Evolutionary conservation across 2,797 vertebrate genomes (phyloP).

Genomic region (Gymnothorax javanicus): DNA sequence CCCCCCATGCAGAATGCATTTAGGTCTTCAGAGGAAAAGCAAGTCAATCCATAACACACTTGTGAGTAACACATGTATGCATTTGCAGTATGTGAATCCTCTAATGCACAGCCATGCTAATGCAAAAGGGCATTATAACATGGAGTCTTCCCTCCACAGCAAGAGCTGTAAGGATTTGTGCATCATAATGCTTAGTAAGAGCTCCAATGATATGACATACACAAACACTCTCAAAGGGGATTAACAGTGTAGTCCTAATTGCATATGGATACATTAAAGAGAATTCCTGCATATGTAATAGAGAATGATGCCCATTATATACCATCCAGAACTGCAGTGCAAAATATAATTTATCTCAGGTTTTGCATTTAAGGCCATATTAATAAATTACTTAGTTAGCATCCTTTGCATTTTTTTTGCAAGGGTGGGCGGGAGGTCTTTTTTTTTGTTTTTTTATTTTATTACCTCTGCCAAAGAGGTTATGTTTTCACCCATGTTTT

Average conservation of each 20-base stretch:
- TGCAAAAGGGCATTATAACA: slow-evolving; percentile 55
- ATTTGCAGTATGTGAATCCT: neutral
- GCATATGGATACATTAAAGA: neutral
- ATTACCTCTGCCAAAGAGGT: too few species aligned
- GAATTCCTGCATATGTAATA: neutral
- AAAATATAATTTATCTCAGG: neutral
- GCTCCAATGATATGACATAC: neutral
- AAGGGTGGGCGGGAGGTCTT: too few species aligned
- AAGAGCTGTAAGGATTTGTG: slow-evolving; percentile 8
- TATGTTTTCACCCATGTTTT: too few species aligned
- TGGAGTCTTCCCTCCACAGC: slow-evolving; percentile 37
- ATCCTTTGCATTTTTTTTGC: too few species aligned
- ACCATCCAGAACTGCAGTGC: neutral
- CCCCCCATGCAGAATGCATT: neutral
- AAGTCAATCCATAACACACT: neutral
- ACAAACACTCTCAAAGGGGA: neutral
- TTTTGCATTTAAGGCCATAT: neutral
- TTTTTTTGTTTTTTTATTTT: too few species aligned
- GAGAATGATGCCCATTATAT: neutral
- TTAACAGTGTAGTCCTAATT: neutral
- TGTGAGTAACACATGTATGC: neutral
- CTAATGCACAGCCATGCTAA: slow-evolving; percentile 28
- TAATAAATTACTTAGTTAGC: too few species aligned
- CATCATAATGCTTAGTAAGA: slow-evolving; percentile 3
- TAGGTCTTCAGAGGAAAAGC: neutral